Evolutionary conservation across 2,888 invertebrate genomes (phyloP), one percentile per base, ranked within the genome.

Genomic region (Cepaea hortensis): DNA sequence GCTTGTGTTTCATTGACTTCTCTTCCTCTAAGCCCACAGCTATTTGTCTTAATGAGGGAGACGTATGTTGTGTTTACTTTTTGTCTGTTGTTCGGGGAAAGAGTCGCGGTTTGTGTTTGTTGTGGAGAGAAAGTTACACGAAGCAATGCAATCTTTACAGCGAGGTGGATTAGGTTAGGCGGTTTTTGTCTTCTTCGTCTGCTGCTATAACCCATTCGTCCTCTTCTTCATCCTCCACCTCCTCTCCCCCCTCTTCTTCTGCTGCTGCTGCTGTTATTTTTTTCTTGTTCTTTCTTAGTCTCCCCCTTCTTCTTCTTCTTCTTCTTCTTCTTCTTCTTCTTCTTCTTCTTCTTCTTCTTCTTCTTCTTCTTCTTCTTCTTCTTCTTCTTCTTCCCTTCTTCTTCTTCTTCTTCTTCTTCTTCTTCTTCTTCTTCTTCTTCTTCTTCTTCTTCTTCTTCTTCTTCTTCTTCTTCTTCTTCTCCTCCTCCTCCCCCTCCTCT

Each of bases 331-430:
- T n/a, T 68, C n/a, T n/a, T 68, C 68, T 68, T n/a, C n/a, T n/a
- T 68, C n/a, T n/a, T 68, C 68, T 68, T 68, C 68, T 68, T n/a
- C n/a, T n/a, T n/a, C n/a, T n/a, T n/a, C n/a, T n/a, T 68, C 68
- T n/a, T 68, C 68, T 68, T n/a, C n/a, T n/a, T 68, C 68, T 68
- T n/a, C n/a, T n/a, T 68, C n/a, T n/a, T 68, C 68, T 68, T 68
- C 68, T 68, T n/a, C n/a, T 68, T n/a, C 13, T n/a, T 15, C 3
- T n/a, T 15, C 5, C 13, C 68, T 9, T 68, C 68, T 68, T n/a
- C 68, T 68, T n/a, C n/a, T n/a, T n/a, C n/a, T n/a, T 68, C 68
- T 68, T n/a, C 4, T 20, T 15, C n/a, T n/a, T 18, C 68, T 68
- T 15, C n/a, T 68, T 15, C n/a, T n/a, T 18, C n/a, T n/a, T 18